Evolutionary conservation across 2,113 vertebrate genomes (phyloP).

Genomic region (Parus major): DNA sequence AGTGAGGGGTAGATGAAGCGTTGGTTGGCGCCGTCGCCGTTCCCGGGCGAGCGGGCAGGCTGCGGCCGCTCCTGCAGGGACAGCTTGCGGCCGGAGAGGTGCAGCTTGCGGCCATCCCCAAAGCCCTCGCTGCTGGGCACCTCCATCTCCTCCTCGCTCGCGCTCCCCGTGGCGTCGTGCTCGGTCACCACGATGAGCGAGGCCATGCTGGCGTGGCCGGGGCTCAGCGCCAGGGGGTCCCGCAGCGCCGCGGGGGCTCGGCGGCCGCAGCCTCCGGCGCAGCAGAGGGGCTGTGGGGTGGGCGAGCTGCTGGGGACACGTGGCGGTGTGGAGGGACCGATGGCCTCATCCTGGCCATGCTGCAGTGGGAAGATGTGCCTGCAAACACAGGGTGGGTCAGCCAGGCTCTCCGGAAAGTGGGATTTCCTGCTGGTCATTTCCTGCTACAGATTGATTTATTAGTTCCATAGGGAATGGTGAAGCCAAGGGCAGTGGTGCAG

Average conservation of each 20-base stretch:
- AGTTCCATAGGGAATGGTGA: neutral
- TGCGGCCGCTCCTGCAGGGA: slow-evolving; percentile 90
- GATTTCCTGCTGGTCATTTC: rapidly evolving
- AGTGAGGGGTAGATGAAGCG: slow-evolving; percentile 86
- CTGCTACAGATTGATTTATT: neutral
- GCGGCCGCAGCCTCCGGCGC: slow-evolving; percentile 61
- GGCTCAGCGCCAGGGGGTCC: slow-evolving; percentile 67
- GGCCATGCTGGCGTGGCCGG: slow-evolving; percentile 78
- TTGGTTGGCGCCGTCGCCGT: slow-evolving; percentile 72
- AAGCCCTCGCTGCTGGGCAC: slow-evolving; percentile 35
- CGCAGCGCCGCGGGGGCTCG: slow-evolving; percentile 44
- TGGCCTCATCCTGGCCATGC: slow-evolving; percentile 59
- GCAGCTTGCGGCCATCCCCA: slow-evolving; percentile 73
- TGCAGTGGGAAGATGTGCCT: slow-evolving; percentile 49
- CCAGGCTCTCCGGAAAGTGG: rapidly evolving
- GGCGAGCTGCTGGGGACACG: slow-evolving; percentile 80
- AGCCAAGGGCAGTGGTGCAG: neutral
- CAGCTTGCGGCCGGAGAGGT: slow-evolving; percentile 85
- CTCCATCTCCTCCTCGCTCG: slow-evolving; percentile 58
- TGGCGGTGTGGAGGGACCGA: slow-evolving; percentile 80
- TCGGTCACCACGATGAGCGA: slow-evolving; percentile 92
- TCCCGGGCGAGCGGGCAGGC: slow-evolving; percentile 70
- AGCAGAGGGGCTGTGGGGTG: slow-evolving; percentile 55
- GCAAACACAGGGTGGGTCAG: neutral
- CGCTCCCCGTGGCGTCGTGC: slow-evolving; percentile 74